Conservation (phyloP, 1,140 invertebrate species). For the Spodoptera frugiperda region DNA sequence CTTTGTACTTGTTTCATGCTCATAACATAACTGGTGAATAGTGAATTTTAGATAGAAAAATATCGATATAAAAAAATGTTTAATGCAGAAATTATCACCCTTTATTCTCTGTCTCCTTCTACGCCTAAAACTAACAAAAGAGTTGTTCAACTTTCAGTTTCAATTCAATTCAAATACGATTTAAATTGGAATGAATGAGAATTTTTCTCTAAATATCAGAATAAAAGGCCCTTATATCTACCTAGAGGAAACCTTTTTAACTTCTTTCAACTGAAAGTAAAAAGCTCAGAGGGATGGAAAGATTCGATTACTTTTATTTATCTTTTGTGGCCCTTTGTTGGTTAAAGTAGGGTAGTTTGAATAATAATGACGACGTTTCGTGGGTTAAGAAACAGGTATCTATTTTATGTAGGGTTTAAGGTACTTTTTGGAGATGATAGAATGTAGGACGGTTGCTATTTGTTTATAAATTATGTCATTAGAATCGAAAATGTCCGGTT, state of each 20-base stretch:
- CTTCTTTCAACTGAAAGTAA: slow-evolving; percentile 10
- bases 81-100: too few relatives aligned
- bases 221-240: slow-evolving; percentile 15
- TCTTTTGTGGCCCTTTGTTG: slow-evolving; percentile 32
- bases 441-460: too few relatives aligned
- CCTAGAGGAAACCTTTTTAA: slow-evolving; percentile 27
- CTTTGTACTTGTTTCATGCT: too few relatives aligned
- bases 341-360: slow-evolving; percentile 29
- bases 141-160: slow-evolving; percentile 24
- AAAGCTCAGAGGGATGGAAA: slow-evolving; percentile 28
- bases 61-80: too few relatives aligned
- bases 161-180: slow-evolving; percentile 20
- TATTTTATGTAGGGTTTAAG: not conserved
- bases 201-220: slow-evolving; percentile 16
- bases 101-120: too few relatives aligned
- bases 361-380: slow-evolving; percentile 22
- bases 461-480: too few relatives aligned
- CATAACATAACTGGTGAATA: too few relatives aligned
- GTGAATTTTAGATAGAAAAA: too few relatives aligned
- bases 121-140: slow-evolving; percentile 18
- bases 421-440: too few relatives aligned
- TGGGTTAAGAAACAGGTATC: slow-evolving; percentile 12
- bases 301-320: slow-evolving; percentile 43
- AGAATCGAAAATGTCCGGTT: too few relatives aligned
- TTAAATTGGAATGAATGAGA: slow-evolving; percentile 33